These are phyloP conservation scores for Ianthella basta DNA, from an alignment of 37 sponge, comb jelly and placozoan species.

Conservation along the genomic window DNA sequence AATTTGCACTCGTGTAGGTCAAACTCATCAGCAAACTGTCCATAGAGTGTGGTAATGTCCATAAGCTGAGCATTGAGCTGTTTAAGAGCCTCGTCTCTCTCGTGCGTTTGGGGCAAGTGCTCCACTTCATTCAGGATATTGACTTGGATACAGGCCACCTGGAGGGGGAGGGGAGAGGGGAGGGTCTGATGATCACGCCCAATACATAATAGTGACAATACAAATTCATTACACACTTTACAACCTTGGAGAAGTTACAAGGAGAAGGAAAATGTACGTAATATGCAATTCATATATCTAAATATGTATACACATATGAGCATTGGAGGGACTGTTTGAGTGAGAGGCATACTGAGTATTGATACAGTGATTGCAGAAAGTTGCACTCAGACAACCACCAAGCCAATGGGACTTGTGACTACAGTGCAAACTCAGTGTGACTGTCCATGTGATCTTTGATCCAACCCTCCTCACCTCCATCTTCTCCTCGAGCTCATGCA, in stretches of 20 bases:
- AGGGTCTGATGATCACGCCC: neutral
- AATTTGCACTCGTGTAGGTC: constrained; percentile 92
- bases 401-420: neutral
- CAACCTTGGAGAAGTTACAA: neutral
- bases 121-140: constrained; percentile 49
- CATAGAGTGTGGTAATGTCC: constrained; percentile 90
- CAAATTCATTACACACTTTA: too few relatives aligned
- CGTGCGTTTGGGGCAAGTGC: constrained; percentile 15
- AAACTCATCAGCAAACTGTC: constrained; percentile 93
- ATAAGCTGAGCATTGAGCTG: constrained; percentile 71
- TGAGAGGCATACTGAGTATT: too few relatives aligned
- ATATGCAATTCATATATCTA: too few relatives aligned
- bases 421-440: neutral
- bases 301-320: too few relatives aligned
- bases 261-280: neutral
- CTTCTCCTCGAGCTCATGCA: constrained; percentile 95
- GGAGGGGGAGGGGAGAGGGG: neutral
- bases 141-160: constrained; percentile 91
- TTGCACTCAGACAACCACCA: too few relatives aligned
- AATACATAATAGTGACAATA: too few relatives aligned
- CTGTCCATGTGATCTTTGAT: too few relatives aligned
- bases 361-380: too few relatives aligned
- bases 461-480: constrained; percentile 75
- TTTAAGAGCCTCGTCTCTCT: constrained; percentile 40
- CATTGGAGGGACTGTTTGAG: too few relatives aligned